A percentile compares a stretch with the other conserved stretches of the same genome.
phyloP scores from a whole-genome alignment of 1,140 invertebrate species.

The Idris sp. region DNA sequence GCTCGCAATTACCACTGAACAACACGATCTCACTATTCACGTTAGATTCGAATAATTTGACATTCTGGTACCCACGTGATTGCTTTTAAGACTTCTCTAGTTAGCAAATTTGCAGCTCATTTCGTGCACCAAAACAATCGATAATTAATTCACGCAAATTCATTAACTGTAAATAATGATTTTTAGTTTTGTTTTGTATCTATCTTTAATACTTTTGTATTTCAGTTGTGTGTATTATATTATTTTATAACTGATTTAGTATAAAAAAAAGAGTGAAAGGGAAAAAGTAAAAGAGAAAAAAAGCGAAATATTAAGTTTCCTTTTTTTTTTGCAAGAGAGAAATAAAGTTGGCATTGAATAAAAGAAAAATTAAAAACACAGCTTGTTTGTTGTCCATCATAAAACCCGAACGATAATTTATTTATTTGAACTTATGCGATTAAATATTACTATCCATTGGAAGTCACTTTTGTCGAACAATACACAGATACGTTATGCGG shows the following conservation, averaged over 20 bases:
- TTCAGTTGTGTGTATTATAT: conserved; percentile 50
- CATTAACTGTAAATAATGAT: conserved; percentile 46
- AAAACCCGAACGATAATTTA: conserved; percentile 56
- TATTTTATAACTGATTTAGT: conserved; percentile 39
- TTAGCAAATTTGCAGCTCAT: neutral
- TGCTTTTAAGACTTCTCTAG: conserved; percentile 17
- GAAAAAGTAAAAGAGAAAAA: neutral
- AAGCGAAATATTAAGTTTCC: too few species aligned
- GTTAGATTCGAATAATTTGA: conserved; percentile 24
- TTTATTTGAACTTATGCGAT: conserved; percentile 58
- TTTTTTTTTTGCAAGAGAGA: too few species aligned
- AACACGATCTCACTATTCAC: conserved; percentile 64
- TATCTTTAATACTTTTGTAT: conserved; percentile 57
- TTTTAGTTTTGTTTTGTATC: conserved; percentile 44
- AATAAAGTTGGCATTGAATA: conserved; percentile 26
- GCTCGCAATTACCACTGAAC: conserved; percentile 56
- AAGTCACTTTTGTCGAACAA: conserved; percentile 58
- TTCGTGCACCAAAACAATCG: too few species aligned
- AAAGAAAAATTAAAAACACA: neutral
- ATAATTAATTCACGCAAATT: neutral
- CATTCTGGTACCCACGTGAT: conserved; percentile 26
- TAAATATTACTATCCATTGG: conserved; percentile 59
- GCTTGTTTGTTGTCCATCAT: conserved; percentile 28
- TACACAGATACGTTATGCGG: conserved; percentile 48
- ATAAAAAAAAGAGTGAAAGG: conserved; percentile 5